phyloP scores from a whole-genome alignment of 2,113 vertebrate genomes.

The Puffinus mauretanicus region DNA sequence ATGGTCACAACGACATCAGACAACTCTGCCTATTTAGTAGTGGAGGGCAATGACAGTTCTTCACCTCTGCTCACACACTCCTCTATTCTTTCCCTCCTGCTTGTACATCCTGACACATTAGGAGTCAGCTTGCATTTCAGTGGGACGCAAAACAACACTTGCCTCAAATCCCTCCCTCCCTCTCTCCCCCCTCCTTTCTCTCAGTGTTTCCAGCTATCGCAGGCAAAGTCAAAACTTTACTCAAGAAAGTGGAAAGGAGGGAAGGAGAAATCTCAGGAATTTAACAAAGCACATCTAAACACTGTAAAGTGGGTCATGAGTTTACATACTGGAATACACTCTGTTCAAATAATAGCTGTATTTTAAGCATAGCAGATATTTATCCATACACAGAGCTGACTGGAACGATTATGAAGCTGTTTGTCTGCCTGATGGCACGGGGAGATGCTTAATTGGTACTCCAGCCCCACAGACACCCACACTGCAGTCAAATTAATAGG shows the following conservation, averaged over 20 bases:
- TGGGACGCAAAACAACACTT: background rate
- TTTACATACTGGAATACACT: background rate
- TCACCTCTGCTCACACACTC: background rate
- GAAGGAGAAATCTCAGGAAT: background rate
- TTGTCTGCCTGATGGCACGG: background rate
- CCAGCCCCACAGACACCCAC: background rate
- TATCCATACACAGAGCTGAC: background rate
- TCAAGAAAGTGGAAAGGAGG: background rate
- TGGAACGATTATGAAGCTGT: background rate
- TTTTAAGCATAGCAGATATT: background rate
- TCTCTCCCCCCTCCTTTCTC: background rate
- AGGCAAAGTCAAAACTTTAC: background rate
- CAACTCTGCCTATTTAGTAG: background rate
- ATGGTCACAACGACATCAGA: constrained; percentile 16
- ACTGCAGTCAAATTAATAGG: background rate
- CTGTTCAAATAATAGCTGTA: background rate
- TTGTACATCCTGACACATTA: background rate
- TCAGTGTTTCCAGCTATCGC: background rate
- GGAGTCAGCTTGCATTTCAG: background rate
- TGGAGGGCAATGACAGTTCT: background rate
- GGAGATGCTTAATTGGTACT: background rate
- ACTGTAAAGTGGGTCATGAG: background rate
- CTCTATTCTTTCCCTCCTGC: background rate
- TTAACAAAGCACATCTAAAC: background rate
- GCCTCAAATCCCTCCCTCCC: background rate